Conservation (phyloP, 2,113 vertebrate genomes). For the Mormyrus lacerda region DNA sequence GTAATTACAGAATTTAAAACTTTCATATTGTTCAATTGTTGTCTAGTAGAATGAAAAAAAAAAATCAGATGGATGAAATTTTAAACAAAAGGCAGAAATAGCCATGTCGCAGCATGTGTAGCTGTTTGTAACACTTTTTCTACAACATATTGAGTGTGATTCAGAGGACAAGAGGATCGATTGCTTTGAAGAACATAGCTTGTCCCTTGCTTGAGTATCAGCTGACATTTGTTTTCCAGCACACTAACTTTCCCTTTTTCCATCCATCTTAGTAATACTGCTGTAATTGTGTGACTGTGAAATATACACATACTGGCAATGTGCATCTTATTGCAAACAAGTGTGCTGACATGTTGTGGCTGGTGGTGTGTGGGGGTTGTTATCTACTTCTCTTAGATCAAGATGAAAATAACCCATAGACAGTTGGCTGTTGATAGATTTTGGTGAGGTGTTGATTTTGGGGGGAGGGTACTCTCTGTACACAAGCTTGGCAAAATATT, state of each 20-base stretch:
- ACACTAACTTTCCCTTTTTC: conserved; percentile 48
- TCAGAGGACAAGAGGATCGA: conserved; percentile 29
- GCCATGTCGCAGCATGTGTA: conserved; percentile 1
- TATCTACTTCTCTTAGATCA: conserved; percentile 57
- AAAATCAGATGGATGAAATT: neutral
- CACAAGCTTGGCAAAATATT: conserved; percentile 80
- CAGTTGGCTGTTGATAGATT: conserved; percentile 70
- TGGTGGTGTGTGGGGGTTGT: conserved; percentile 55
- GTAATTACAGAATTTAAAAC: neutral
- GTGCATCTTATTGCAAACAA: conserved; percentile 56
- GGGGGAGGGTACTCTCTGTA: conserved; percentile 65
- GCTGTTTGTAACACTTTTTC: conserved; percentile 20
- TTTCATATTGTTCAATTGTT: neutral
- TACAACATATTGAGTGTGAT: conserved; percentile 25
- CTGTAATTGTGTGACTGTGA: conserved; percentile 44
- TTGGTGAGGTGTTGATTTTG: conserved; percentile 67
- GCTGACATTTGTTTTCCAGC: conserved; percentile 56
- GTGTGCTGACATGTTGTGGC: conserved; percentile 62
- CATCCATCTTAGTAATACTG: conserved; percentile 51
- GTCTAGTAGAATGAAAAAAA: neutral
- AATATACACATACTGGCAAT: conserved; percentile 54
- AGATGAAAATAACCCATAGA: conserved; percentile 63
- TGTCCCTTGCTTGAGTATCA: conserved; percentile 51
- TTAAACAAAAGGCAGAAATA: neutral
- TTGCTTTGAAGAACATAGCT: conserved; percentile 26